Evolutionary conservation across 2,797 vertebrate genomes (phyloP).

Genomic region (Hippoglossus hippoglossus): DNA sequence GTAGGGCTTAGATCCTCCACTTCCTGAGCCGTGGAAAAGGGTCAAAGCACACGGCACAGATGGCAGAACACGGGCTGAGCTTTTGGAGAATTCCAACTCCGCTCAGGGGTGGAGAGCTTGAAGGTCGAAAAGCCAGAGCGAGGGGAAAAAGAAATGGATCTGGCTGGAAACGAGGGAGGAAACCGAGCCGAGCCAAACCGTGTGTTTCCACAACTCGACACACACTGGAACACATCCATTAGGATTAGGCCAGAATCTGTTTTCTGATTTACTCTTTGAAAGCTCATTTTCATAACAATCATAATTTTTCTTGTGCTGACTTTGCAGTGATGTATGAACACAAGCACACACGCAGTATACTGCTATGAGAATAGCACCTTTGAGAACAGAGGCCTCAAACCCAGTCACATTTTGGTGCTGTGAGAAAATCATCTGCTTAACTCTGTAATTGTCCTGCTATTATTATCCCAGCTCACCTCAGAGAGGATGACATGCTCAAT

Average conservation of each 20-base stretch:
- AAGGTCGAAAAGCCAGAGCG: conserved; percentile 70
- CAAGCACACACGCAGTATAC: not conserved
- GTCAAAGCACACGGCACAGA: conserved; percentile 78
- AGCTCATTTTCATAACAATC: conserved; percentile 42
- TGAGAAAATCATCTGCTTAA: conserved; percentile 60
- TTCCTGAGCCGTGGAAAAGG: conserved; percentile 73
- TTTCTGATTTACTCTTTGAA: conserved; percentile 53
- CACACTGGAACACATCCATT: conserved; percentile 61
- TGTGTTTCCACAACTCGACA: conserved; percentile 65
- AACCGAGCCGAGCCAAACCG: conserved; percentile 56
- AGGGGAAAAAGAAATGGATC: conserved; percentile 76
- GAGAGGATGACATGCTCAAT: conserved; percentile 62
- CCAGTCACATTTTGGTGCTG: conserved; percentile 37
- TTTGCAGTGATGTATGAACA: conserved; percentile 21
- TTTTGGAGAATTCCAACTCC: conserved; percentile 69
- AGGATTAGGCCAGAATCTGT: conserved; percentile 47
- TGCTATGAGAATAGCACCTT: conserved; percentile 24
- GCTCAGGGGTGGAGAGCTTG: conserved; percentile 56
- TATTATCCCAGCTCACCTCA: conserved; percentile 68
- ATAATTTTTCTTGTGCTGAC: conserved; percentile 28
- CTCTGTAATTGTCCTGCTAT: conserved; percentile 67
- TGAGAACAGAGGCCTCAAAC: conserved; percentile 38
- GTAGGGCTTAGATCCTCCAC: conserved; percentile 50
- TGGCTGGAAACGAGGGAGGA: conserved; percentile 69
- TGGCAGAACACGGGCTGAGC: conserved; percentile 59